phyloP scores from a whole-genome alignment of 2,113 vertebrate species.

The Baryphthengus martii region DNA sequence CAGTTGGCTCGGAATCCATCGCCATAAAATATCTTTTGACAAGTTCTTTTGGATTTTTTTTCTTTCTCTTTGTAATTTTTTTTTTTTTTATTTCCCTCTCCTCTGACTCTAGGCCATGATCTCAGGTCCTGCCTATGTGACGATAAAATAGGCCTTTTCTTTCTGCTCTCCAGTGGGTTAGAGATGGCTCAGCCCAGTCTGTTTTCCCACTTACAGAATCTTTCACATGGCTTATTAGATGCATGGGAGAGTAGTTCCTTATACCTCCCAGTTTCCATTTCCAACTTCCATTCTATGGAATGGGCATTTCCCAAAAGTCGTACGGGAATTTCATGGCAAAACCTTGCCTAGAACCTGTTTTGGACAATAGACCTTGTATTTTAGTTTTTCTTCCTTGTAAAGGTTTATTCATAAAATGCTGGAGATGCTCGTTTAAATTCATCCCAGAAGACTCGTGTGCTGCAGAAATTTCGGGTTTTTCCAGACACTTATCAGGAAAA shows the following conservation, averaged over 20 bases:
- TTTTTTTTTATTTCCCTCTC: background rate
- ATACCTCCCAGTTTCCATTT: background rate
- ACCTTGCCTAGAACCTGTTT: background rate
- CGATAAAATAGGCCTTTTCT: background rate
- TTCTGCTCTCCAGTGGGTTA: background rate
- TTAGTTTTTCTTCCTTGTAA: background rate
- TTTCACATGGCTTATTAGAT: background rate
- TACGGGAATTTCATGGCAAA: background rate
- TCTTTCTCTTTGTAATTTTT: background rate
- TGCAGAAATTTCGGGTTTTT: constrained; percentile 13
- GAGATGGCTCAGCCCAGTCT: background rate
- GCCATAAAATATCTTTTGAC: constrained; percentile 18
- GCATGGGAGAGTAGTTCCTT: background rate
- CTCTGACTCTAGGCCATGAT: background rate
- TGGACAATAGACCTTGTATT: background rate
- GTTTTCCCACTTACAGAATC: background rate
- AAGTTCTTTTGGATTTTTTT: background rate
- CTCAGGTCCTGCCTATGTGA: background rate
- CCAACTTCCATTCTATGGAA: background rate
- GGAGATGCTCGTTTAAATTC: background rate
- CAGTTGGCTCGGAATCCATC: background rate
- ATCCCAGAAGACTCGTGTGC: background rate
- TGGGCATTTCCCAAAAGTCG: background rate
- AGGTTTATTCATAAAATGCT: background rate
- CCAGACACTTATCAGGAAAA: background rate